Evolutionary conservation across 1,140 invertebrate genomes (phyloP).

Genomic region (Odontomachus brunneus): DNA sequence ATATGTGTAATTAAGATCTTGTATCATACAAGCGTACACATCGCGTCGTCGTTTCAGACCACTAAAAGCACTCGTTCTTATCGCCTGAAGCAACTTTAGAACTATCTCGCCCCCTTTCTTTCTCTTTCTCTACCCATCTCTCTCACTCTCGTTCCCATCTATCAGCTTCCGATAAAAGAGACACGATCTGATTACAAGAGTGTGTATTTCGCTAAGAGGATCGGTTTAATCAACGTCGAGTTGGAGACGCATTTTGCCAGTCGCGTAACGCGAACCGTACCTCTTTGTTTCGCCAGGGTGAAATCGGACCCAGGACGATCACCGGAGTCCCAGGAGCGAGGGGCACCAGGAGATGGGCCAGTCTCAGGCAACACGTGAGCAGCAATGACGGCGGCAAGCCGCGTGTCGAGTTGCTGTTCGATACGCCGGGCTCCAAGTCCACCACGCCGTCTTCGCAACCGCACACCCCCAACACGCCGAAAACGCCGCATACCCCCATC

Average conservation of each 20-base stretch:
- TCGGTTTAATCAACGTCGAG: no score
- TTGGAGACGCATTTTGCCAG: neutral
- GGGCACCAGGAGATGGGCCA: conserved; percentile 84
- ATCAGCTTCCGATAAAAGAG: no score
- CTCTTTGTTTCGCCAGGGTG: conserved; percentile 70
- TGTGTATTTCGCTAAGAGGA: no score
- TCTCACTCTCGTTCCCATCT: no score
- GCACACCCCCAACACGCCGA: conserved; percentile 78
- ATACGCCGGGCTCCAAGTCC: conserved; percentile 81
- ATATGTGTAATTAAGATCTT: no score
- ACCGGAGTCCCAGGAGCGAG: conserved; percentile 74
- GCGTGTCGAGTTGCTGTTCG: conserved; percentile 76
- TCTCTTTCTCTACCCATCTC: no score
- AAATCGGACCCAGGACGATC: conserved; percentile 71
- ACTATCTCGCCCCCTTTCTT: no score
- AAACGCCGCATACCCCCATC: conserved; percentile 85
- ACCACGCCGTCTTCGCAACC: conserved; percentile 80
- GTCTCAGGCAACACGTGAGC: conserved; percentile 83
- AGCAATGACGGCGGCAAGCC: conserved; percentile 76
- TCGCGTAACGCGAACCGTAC: neutral
- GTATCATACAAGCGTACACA: no score
- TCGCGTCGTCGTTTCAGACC: no score
- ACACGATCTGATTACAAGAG: no score
- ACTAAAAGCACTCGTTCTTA: no score
- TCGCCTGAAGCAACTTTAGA: no score